Evolutionary conservation across 64 coral and sea anemone genomes (phyloP).

Genomic region (Pocillopora damicornis): DNA sequence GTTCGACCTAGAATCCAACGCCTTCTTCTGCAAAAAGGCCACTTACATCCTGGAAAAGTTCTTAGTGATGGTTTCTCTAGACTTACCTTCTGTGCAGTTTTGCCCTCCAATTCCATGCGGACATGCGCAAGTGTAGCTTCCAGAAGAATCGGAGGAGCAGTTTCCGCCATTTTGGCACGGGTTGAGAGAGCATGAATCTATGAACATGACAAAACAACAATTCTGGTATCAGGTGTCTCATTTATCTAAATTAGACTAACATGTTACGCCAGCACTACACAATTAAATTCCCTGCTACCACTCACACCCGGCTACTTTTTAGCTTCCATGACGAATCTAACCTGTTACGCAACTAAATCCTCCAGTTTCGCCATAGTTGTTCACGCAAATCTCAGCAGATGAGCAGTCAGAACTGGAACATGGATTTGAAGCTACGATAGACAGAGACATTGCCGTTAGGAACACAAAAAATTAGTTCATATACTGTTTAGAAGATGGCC

Average conservation of each 20-base stretch:
- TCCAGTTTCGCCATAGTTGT: conserved; percentile 4
- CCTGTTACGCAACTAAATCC: not conserved
- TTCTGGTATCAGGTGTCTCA: not conserved
- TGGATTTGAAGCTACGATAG: not conserved
- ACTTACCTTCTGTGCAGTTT: conserved; percentile 32
- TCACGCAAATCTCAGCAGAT: not conserved
- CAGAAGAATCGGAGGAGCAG: conserved; percentile 4
- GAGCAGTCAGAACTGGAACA: not conserved
- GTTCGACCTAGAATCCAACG: too few species aligned
- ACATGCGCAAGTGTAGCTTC: conserved; percentile 38
- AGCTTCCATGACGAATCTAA: not conserved
- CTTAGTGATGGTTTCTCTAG: too few species aligned
- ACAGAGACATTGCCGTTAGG: not conserved
- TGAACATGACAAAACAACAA: not conserved
- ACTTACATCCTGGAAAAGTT: too few species aligned
- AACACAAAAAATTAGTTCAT: too few species aligned
- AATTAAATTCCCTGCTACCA: too few species aligned
- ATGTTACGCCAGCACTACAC: too few species aligned
- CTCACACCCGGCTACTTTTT: not conserved
- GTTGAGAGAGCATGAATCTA: not conserved
- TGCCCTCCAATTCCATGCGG: conserved; percentile 13
- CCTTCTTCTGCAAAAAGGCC: too few species aligned
- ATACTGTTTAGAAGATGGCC: too few species aligned
- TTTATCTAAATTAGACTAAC: too few species aligned
- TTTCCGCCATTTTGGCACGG: conserved; percentile 56